Conservation (phyloP, 2,888 invertebrate species). For the Drosophila setosimentum region DNA sequence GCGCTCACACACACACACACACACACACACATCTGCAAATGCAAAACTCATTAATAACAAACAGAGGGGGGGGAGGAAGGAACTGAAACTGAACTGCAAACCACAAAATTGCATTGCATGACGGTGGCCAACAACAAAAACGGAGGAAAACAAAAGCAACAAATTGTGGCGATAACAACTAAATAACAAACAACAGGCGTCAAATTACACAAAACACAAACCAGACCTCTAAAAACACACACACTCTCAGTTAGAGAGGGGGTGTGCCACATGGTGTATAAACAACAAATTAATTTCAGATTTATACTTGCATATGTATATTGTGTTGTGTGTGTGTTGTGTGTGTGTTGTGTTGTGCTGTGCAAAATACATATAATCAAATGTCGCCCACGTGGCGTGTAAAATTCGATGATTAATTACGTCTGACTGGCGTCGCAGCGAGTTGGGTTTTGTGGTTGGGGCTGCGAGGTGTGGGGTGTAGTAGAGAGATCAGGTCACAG, state of each 20-base stretch:
- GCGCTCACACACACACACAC: background rate
- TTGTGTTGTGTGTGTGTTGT: slow-evolving; percentile 14
- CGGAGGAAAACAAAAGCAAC: slow-evolving; percentile 4
- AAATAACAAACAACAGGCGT: slow-evolving; percentile 81
- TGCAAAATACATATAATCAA: slow-evolving; percentile 72
- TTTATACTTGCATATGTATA: slow-evolving; percentile 45
- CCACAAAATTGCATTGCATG: slow-evolving; percentile 80
- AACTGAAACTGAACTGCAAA: slow-evolving; percentile 53
- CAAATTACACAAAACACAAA: slow-evolving; percentile 76
- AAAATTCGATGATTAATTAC: slow-evolving; percentile 76
- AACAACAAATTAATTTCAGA: slow-evolving; percentile 79
- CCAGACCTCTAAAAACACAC: slow-evolving; percentile 44
- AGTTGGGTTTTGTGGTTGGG: background rate
- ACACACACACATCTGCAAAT: slow-evolving; percentile 10
- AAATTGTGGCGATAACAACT: slow-evolving; percentile 62
- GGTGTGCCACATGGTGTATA: slow-evolving; percentile 55
- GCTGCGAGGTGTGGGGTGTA: background rate
- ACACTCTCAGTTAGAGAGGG: background rate
- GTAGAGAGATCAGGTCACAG: background rate
- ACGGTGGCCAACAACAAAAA: slow-evolving; percentile 48
- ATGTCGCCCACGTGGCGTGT: slow-evolving; percentile 60
- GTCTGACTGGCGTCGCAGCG: slow-evolving; percentile 31
- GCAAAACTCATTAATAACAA: slow-evolving; percentile 74
- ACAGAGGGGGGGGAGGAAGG: background rate
- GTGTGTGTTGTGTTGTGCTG: slow-evolving; percentile 16